Evolutionary conservation across 2,113 vertebrate genomes (phyloP).

Genomic region (Bufo bufo): DNA sequence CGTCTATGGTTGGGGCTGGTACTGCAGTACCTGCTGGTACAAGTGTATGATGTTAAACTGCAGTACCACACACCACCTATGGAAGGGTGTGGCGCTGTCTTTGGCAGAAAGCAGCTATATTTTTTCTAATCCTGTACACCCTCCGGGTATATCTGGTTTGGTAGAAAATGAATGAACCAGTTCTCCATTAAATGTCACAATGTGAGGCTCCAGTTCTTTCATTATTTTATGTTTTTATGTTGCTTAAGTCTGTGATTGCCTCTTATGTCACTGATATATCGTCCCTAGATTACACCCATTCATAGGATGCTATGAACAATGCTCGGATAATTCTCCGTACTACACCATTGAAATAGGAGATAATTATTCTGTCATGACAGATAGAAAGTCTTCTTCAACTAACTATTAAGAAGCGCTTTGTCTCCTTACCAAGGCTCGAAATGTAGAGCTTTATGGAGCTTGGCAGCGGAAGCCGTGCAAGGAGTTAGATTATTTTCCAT

Average conservation of each 20-base stretch:
- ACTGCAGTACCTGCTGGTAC: neutral
- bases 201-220: neutral
- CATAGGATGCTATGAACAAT: slow-evolving; percentile 55
- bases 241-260: neutral
- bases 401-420: slow-evolving; percentile 65
- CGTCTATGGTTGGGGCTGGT: too few relatives aligned
- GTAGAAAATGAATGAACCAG: neutral
- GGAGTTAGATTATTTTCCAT: slow-evolving; percentile 61
- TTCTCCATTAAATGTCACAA: too few relatives aligned
- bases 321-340: slow-evolving; percentile 63
- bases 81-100: neutral
- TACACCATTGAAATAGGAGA: slow-evolving; percentile 66
- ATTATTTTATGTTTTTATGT: neutral
- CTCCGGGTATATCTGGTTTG: neutral
- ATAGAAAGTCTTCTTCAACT: slow-evolving; percentile 64
- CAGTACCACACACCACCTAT: neutral
- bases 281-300: slow-evolving; percentile 22
- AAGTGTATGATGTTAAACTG: neutral
- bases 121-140: neutral
- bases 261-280: neutral
- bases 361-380: slow-evolving; percentile 64
- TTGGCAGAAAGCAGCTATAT: neutral
- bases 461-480: slow-evolving; percentile 61
- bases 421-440: slow-evolving; percentile 61
- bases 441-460: slow-evolving; percentile 58